phyloP scores from a whole-genome alignment of 2,888 invertebrate species.

The Chymomyza caudatula region DNA sequence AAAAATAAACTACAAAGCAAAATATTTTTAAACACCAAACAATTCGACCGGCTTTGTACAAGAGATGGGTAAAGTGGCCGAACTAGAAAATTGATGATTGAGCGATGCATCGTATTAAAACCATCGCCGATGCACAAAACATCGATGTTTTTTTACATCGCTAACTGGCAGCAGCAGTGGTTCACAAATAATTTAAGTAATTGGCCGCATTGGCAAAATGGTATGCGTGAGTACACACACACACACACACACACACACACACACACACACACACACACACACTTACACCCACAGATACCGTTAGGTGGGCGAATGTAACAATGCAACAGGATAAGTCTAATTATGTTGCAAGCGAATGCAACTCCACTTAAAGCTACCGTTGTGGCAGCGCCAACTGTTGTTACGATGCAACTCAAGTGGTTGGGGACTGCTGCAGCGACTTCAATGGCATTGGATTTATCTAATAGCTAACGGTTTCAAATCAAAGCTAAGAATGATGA shows the following conservation, averaged over 20 bases:
- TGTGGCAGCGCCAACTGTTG: neutral
- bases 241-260: neutral
- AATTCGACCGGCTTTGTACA: too few relatives aligned
- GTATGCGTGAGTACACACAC: conserved; percentile 16
- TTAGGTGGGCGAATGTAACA: conserved; percentile 15
- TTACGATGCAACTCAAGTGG: neutral
- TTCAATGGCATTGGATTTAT: neutral
- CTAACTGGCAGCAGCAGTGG: conserved; percentile 16
- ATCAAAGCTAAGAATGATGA: too few relatives aligned
- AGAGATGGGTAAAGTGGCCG: too few relatives aligned
- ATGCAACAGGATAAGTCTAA: conserved; percentile 55
- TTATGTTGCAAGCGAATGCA: conserved; percentile 31
- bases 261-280: neutral
- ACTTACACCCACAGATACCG: neutral
- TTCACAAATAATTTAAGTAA: conserved; percentile 50
- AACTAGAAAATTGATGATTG: too few relatives aligned
- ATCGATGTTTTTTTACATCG: too few relatives aligned
- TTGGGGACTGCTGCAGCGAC: neutral
- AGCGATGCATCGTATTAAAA: too few relatives aligned
- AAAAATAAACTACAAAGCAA: too few relatives aligned
- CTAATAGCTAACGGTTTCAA: too few relatives aligned
- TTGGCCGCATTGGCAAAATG: conserved; percentile 42
- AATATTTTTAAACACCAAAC: too few relatives aligned
- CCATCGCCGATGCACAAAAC: too few relatives aligned
- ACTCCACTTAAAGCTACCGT: neutral